These are phyloP conservation scores for Machimus rusticus DNA, from an alignment of 2,888 invertebrate species.

Conservation along the genomic window DNA sequence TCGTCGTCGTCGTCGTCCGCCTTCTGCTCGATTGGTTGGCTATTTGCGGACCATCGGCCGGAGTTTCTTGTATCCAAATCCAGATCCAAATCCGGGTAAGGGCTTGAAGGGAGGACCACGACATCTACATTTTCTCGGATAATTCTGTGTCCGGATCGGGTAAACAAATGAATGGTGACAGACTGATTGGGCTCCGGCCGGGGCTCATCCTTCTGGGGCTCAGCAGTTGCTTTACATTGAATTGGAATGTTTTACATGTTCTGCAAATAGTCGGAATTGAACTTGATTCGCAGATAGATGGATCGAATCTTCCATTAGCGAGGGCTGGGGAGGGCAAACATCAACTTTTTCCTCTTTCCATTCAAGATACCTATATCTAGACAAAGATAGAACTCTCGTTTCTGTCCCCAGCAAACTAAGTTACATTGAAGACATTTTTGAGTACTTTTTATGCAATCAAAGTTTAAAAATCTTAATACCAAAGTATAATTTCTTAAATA, in stretches of 20 bases:
- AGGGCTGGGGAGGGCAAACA: background rate
- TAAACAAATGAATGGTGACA: slow-evolving; percentile 40
- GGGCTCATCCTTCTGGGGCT: background rate
- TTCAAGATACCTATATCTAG: background rate
- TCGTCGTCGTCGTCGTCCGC: background rate
- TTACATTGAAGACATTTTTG: background rate
- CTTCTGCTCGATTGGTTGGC: slow-evolving; percentile 5
- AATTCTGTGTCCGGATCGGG: slow-evolving; percentile 1
- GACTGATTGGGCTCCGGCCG: slow-evolving; percentile 8
- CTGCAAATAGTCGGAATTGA: slow-evolving; percentile 24
- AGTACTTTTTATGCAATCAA: background rate
- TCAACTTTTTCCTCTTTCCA: background rate
- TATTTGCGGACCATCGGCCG: background rate
- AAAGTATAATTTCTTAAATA: too few species aligned
- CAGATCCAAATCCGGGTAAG: slow-evolving; percentile 6
- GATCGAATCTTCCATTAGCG: background rate
- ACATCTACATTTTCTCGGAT: slow-evolving; percentile 1
- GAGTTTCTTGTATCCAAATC: background rate
- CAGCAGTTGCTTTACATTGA: slow-evolving; percentile 9
- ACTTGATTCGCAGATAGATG: background rate
- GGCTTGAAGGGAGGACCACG: background rate
- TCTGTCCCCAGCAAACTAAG: background rate
- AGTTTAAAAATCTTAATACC: too few species aligned
- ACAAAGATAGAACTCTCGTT: background rate
- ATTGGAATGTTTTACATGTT: slow-evolving; percentile 27